A percentile compares a stretch with the other conserved stretches of the same genome.
Evolutionary conservation across 2,888 invertebrate genomes (phyloP).

Genomic region (Campaea margaritaria): DNA sequence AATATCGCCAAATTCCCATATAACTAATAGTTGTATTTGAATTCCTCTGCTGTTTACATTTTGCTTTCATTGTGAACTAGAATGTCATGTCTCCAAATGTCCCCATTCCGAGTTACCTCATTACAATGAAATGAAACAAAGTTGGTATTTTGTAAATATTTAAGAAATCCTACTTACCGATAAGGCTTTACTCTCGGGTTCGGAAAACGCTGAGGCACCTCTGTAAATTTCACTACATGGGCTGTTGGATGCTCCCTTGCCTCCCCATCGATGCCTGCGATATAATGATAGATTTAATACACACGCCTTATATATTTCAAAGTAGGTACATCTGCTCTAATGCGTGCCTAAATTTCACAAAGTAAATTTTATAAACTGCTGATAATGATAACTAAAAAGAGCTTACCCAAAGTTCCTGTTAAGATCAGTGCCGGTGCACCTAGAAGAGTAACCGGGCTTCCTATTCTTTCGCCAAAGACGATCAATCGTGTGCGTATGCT

Average conservation of each 20-base stretch:
- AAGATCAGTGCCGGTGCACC: constrained; percentile 91
- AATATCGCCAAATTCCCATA: too few relatives aligned
- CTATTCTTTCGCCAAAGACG: constrained; percentile 94
- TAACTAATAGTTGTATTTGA: too few relatives aligned
- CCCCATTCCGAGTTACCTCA: not conserved
- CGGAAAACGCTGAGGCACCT: constrained; percentile 93
- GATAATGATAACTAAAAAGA: not conserved
- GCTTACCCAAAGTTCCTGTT: constrained; percentile 93
- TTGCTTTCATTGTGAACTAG: not conserved
- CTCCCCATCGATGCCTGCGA: constrained; percentile 92
- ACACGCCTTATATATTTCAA: too few relatives aligned
- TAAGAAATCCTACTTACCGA: constrained; percentile 59
- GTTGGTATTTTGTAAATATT: not conserved
- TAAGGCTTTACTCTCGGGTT: constrained; percentile 92
- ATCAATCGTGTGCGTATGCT: constrained; percentile 91
- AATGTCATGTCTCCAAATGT: not conserved
- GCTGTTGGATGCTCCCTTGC: constrained; percentile 91
- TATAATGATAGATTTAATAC: not conserved
- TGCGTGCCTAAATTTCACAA: too few relatives aligned
- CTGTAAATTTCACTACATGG: constrained; percentile 94
- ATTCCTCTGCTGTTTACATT: not conserved
- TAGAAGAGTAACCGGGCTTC: constrained; percentile 79
- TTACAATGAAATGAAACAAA: not conserved
- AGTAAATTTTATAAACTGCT: not conserved
- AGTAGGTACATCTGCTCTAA: too few relatives aligned